A percentile compares a stretch with the other conserved stretches of the same genome.
phyloP scores from a whole-genome alignment of 2,797 vertebrate species.

The Phylloscopus collybita region DNA sequence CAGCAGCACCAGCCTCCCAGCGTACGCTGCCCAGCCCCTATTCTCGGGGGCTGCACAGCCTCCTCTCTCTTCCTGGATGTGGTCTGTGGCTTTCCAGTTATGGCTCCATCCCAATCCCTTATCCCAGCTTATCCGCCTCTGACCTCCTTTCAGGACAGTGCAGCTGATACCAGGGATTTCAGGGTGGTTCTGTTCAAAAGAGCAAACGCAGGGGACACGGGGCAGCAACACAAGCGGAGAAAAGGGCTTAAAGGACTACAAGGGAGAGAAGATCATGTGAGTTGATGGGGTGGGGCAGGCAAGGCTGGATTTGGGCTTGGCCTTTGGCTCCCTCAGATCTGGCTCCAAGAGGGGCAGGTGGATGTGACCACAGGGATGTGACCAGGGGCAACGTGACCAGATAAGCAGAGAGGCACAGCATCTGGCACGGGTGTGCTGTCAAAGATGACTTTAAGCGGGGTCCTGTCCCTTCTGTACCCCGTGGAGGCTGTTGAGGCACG shows the following conservation, averaged over 20 bases:
- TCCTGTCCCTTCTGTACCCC: neutral
- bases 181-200: neutral
- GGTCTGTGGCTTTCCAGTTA: neutral
- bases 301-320: neutral
- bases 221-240: neutral
- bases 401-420: neutral
- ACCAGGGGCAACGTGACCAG: neutral
- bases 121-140: slow-evolving; percentile 61
- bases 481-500: neutral
- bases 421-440: neutral
- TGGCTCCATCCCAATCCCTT: slow-evolving; percentile 35
- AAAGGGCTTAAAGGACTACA: neutral
- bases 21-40: neutral
- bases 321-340: neutral
- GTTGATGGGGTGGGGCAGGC: neutral
- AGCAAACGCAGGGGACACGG: rapidly evolving
- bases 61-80: neutral
- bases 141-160: slow-evolving; percentile 63
- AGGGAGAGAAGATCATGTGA: neutral
- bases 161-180: slow-evolving; percentile 20
- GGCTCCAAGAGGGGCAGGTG: neutral
- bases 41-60: neutral
- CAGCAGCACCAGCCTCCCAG: neutral
- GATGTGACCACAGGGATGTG: neutral
- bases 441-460: neutral